phyloP scores from a whole-genome alignment of 37 sponge, comb jelly and placozoan genomes.

The Ephydatia muelleri region DNA sequence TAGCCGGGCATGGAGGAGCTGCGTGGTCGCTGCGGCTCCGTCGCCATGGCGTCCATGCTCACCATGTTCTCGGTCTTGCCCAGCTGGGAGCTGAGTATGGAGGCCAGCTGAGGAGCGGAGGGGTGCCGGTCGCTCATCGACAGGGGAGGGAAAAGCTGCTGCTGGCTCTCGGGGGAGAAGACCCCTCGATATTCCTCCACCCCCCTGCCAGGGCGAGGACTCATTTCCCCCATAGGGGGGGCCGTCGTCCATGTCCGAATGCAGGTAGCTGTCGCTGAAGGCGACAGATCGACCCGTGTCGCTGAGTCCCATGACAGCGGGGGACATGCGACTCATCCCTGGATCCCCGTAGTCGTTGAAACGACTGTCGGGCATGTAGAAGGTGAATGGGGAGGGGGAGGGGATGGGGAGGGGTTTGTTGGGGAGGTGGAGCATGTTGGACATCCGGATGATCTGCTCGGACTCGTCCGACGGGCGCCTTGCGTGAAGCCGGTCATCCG shows the following conservation, averaged over 20 bases:
- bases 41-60: background rate
- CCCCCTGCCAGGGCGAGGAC: background rate
- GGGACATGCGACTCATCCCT: background rate
- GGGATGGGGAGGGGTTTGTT: slow-evolving; percentile 23
- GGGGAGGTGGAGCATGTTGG: slow-evolving; percentile 10
- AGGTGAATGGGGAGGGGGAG: background rate
- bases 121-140: slow-evolving; percentile 56
- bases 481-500: slow-evolving; percentile 41
- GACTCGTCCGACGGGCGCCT: slow-evolving; percentile 76
- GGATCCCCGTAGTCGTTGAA: background rate
- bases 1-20: background rate
- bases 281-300: slow-evolving; percentile 64
- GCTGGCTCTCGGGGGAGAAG: slow-evolving; percentile 24
- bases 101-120: slow-evolving; percentile 64
- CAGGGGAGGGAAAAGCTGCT: slow-evolving; percentile 48
- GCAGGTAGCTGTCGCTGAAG: slow-evolving; percentile 61
- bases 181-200: slow-evolving; percentile 3
- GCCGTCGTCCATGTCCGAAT: slow-evolving; percentile 17
- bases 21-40: background rate
- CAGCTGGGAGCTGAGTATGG: slow-evolving; percentile 27
- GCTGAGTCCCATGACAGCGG: slow-evolving; percentile 22
- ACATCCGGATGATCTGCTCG: slow-evolving; percentile 50
- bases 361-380: background rate
- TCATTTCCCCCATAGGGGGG: background rate
- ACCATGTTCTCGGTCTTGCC: background rate